phyloP scores from a whole-genome alignment of 2,797 vertebrate genomes.

The Pipistrellus pipistrellus region DNA sequence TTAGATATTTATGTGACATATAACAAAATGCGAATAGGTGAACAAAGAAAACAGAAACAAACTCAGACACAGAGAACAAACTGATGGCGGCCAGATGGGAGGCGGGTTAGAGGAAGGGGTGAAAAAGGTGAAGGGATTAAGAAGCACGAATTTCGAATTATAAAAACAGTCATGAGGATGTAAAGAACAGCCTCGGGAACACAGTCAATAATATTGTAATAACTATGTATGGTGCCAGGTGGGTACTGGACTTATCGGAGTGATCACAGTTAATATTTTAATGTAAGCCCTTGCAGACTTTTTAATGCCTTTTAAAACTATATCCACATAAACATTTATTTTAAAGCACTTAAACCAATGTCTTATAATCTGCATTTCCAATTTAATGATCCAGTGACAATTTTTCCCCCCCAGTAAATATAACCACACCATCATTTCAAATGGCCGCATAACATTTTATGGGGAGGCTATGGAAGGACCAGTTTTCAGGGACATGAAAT shows the following conservation, averaged over 20 bases:
- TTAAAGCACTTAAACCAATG: background rate
- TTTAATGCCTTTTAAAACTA: conserved; percentile 41
- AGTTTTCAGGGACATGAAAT: background rate
- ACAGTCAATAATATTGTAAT: background rate
- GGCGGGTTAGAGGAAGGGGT: background rate
- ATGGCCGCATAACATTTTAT: background rate
- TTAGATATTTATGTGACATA: background rate
- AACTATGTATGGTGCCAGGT: background rate
- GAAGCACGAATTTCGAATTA: background rate
- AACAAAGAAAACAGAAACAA: background rate
- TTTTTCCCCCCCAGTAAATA: conserved; percentile 12
- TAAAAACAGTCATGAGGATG: background rate
- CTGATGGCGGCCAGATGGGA: background rate
- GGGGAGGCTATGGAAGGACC: background rate
- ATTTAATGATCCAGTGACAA: background rate
- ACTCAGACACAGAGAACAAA: background rate
- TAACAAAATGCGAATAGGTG: background rate
- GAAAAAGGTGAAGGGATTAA: background rate
- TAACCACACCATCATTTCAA: conserved; percentile 10
- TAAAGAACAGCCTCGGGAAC: background rate
- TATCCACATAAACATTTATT: background rate
- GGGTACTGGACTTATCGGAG: background rate
- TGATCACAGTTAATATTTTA: background rate
- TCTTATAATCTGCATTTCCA: conserved; percentile 56
- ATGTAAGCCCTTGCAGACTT: background rate